A percentile compares a stretch with the other conserved stretches of the same genome.
Evolutionary conservation across 2,888 invertebrate species (phyloP).

Genomic region (Antheraea yamamai): DNA sequence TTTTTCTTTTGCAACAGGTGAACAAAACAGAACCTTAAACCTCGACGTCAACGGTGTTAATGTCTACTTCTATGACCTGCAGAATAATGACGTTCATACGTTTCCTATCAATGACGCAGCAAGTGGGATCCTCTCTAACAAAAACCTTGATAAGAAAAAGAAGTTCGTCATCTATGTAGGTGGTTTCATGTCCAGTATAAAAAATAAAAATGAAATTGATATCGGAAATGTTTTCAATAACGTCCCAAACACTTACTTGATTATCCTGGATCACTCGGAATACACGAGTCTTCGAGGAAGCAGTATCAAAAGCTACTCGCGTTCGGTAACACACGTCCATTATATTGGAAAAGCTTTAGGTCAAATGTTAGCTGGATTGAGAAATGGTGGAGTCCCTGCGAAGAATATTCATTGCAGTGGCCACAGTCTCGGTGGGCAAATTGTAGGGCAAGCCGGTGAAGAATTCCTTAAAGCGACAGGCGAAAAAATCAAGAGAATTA

Average conservation of each 20-base stretch:
- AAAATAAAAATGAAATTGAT: slow-evolving; percentile 60
- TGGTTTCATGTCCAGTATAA: slow-evolving; percentile 67
- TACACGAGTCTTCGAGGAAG: slow-evolving; percentile 67
- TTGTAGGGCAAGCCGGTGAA: slow-evolving; percentile 62
- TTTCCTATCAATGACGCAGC: slow-evolving; percentile 59
- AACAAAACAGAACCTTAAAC: slow-evolving; percentile 52
- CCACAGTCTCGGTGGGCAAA: slow-evolving; percentile 72
- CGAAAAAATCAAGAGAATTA: slow-evolving; percentile 59
- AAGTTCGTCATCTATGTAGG: slow-evolving; percentile 66
- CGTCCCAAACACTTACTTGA: slow-evolving; percentile 65
- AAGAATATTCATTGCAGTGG: slow-evolving; percentile 70
- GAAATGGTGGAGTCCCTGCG: slow-evolving; percentile 53
- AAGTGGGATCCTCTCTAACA: slow-evolving; percentile 51
- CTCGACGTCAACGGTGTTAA: slow-evolving; percentile 62
- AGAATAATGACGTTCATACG: slow-evolving; percentile 42
- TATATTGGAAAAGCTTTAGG: slow-evolving; percentile 68
- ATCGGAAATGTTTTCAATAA: slow-evolving; percentile 60
- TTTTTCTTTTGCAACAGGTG: slow-evolving; percentile 44
- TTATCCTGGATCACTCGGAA: slow-evolving; percentile 69
- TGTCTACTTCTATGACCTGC: slow-evolving; percentile 65
- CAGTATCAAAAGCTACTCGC: slow-evolving; percentile 62
- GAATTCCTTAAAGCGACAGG: slow-evolving; percentile 54
- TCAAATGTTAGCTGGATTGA: slow-evolving; percentile 52
- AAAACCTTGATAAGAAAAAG: slow-evolving; percentile 52
- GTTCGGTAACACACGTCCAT: slow-evolving; percentile 66